These are phyloP conservation scores for Drosophila lacertosa DNA, from an alignment of 1,140 invertebrate species.

Conservation along the genomic window DNA sequence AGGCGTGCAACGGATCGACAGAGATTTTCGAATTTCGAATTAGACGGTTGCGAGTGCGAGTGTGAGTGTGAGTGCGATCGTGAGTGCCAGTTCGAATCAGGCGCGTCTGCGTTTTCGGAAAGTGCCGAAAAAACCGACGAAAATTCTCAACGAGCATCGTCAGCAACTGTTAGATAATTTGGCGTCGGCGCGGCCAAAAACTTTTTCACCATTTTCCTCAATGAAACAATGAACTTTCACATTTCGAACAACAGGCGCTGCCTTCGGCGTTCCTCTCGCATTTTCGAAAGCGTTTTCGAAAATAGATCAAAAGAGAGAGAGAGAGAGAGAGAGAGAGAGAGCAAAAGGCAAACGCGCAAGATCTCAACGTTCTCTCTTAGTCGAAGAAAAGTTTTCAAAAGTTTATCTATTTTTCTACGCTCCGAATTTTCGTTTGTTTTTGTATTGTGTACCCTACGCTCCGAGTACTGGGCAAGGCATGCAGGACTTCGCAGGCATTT, in stretches of 20 bases:
- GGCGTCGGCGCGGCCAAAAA: slow-evolving; percentile 45
- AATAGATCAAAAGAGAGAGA: slow-evolving; percentile 40
- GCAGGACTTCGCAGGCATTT: slow-evolving; percentile 24
- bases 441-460: slow-evolving; percentile 59
- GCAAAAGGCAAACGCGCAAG: neutral
- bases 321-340: slow-evolving; percentile 8
- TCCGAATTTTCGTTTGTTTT: slow-evolving; percentile 19
- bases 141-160: slow-evolving; percentile 44
- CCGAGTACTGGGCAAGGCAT: slow-evolving; percentile 32
- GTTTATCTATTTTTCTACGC: slow-evolving; percentile 46
- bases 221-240: slow-evolving; percentile 83
- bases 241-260: slow-evolving; percentile 54
- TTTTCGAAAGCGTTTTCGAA: slow-evolving; percentile 69
- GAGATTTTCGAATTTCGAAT: slow-evolving; percentile 52
- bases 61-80: too few relatives aligned
- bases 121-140: slow-evolving; percentile 34
- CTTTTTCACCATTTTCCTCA: slow-evolving; percentile 77
- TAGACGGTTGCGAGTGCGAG: neutral
- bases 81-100: neutral
- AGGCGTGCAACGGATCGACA: slow-evolving; percentile 32
- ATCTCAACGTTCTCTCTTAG: slow-evolving; percentile 6
- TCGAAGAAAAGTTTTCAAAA: slow-evolving; percentile 62
- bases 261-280: slow-evolving; percentile 9
- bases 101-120: slow-evolving; percentile 21
- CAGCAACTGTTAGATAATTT: slow-evolving; percentile 74